Conservation (phyloP, 2,797 vertebrate genomes). For the Esox lucius region DNA sequence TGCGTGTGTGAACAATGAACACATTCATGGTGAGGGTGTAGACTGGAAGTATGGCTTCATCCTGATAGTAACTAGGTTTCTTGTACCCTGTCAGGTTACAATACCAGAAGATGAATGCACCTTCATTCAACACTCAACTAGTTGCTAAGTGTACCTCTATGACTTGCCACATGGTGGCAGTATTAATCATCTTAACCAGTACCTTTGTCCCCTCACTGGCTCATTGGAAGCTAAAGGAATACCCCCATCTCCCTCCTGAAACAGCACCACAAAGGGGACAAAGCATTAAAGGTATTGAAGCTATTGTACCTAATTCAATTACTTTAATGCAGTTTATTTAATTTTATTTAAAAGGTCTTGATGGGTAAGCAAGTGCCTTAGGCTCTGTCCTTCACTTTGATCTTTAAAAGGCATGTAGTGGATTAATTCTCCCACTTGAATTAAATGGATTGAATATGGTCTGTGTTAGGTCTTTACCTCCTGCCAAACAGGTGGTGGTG, state of each 20-base stretch:
- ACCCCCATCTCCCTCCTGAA: not conserved
- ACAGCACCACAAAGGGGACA: not conserved
- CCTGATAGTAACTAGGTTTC: not conserved
- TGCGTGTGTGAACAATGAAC: not conserved
- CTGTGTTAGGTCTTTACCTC: conserved; percentile 34
- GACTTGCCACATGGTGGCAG: conserved; percentile 55
- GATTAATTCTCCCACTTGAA: conserved; percentile 50
- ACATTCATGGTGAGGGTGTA: not conserved
- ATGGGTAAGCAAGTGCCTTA: conserved; percentile 49
- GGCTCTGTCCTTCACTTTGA: conserved; percentile 58
- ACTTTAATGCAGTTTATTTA: not conserved
- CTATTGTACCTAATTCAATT: not conserved
- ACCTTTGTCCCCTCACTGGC: not conserved
- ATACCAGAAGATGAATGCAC: not conserved
- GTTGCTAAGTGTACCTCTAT: not conserved
- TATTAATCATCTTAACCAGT: conserved; percentile 1
- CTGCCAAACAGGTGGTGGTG: not conserved
- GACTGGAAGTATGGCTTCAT: not conserved
- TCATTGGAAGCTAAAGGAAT: not conserved
- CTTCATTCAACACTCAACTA: not conserved
- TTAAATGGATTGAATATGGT: conserved; percentile 39
- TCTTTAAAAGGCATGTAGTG: conserved; percentile 47
- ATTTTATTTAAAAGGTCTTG: conserved; percentile 55
- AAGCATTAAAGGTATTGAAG: not conserved
- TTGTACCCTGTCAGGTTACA: not conserved